phyloP scores from a whole-genome alignment of 2,797 vertebrate genomes.

The Pygocentrus nattereri region DNA sequence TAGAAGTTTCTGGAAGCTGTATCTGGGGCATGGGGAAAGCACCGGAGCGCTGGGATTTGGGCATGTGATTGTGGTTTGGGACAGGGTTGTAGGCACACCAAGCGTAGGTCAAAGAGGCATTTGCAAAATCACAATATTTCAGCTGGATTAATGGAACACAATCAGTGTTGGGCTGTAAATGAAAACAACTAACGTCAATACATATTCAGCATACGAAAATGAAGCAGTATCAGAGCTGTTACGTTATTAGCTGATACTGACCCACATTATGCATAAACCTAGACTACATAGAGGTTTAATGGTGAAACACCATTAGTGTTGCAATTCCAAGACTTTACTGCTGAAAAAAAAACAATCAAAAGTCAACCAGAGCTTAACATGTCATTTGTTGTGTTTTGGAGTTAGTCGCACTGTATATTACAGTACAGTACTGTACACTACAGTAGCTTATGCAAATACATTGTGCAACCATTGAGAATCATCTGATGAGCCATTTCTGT shows the following conservation, averaged over 20 bases:
- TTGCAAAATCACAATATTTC: slow-evolving; percentile 41
- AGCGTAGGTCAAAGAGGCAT: slow-evolving; percentile 45
- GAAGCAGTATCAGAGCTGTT: background rate
- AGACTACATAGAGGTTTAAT: too few relatives aligned
- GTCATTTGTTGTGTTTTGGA: too few relatives aligned
- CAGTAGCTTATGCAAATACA: too few relatives aligned
- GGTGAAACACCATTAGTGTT: too few relatives aligned
- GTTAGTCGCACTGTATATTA: too few relatives aligned
- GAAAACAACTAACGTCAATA: background rate
- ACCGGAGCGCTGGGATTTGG: slow-evolving; percentile 35
- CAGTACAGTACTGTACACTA: too few relatives aligned
- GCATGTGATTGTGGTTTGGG: slow-evolving; percentile 43
- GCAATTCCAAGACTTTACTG: too few relatives aligned
- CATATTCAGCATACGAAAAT: background rate
- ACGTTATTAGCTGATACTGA: background rate
- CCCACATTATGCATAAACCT: background rate
- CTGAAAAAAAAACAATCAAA: too few relatives aligned
- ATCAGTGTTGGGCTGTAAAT: background rate
- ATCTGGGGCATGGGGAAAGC: slow-evolving; percentile 51
- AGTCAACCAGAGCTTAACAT: too few relatives aligned
- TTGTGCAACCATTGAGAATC: too few relatives aligned
- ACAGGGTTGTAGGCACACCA: slow-evolving; percentile 32
- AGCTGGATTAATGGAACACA: background rate
- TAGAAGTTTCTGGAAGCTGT: slow-evolving; percentile 41
- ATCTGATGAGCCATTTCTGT: too few relatives aligned